Evolutionary conservation across 2,113 vertebrate genomes (phyloP).

Genomic region (Pogonocichla stellata): DNA sequence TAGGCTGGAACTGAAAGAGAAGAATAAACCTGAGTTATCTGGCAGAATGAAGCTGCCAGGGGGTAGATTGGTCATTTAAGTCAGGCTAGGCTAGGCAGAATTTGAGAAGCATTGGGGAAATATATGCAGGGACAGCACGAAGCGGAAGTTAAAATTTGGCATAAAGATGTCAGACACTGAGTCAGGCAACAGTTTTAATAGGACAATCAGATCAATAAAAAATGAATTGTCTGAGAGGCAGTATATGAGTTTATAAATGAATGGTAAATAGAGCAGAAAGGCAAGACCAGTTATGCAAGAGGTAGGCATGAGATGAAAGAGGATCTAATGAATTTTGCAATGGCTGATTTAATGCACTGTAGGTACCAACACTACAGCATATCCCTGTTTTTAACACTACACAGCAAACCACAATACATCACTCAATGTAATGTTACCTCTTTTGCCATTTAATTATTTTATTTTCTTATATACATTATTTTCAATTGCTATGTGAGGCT

Average conservation of each 20-base stretch:
- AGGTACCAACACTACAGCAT: neutral
- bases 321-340: neutral
- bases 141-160: neutral
- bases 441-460: neutral
- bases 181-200: neutral
- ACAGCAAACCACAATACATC: neutral
- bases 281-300: neutral
- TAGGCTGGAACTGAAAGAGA: neutral
- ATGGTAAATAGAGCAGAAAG: neutral
- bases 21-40: neutral
- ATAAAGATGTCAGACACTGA: neutral
- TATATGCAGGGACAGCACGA: neutral
- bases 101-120: neutral
- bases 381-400: neutral
- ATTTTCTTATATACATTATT: neutral
- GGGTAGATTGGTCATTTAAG: neutral
- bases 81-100: neutral
- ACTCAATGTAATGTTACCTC: neutral
- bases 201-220: neutral
- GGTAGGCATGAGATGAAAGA: neutral
- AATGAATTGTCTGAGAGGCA: neutral
- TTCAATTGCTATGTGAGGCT: neutral
- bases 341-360: neutral
- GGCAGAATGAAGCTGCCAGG: neutral
- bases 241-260: neutral